phyloP scores from a whole-genome alignment of 2,888 invertebrate species.

The Deroplatys truncata region DNA sequence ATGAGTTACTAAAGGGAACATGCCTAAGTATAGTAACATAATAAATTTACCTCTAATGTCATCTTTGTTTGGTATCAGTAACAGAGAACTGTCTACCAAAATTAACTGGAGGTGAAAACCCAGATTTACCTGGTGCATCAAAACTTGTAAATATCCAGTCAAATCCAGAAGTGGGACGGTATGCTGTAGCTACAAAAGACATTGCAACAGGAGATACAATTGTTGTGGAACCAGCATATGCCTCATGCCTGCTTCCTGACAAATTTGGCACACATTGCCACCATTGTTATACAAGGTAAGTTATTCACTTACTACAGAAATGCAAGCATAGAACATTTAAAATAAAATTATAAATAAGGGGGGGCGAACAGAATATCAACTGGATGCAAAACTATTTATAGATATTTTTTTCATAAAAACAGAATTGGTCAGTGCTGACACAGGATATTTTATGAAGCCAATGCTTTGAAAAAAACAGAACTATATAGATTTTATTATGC shows the following conservation, averaged over 20 bases:
- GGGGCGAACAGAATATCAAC: no score
- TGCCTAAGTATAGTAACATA: no score
- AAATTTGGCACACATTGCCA: conserved; percentile 76
- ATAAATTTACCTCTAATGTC: background rate
- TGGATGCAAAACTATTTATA: no score
- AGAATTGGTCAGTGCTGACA: no score
- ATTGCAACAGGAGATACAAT: conserved; percentile 69
- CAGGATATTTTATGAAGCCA: no score
- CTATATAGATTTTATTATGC: no score
- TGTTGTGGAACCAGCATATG: conserved; percentile 67
- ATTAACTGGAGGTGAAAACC: conserved; percentile 52
- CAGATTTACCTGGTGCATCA: conserved; percentile 55
- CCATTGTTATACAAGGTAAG: conserved; percentile 70
- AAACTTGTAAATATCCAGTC: conserved; percentile 56
- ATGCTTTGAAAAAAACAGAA: no score
- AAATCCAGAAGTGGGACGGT: conserved; percentile 62
- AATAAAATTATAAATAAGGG: no score
- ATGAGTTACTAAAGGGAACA: no score
- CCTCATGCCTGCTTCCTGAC: conserved; percentile 67
- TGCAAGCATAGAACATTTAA: background rate
- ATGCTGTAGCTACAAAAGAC: conserved; percentile 58
- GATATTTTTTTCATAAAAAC: no score
- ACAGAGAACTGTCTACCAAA: background rate
- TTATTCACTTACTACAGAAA: background rate
- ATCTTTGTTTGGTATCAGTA: background rate